Conservation (phyloP, 1,140 invertebrate genomes). For the Halictus rubicundus region DNA sequence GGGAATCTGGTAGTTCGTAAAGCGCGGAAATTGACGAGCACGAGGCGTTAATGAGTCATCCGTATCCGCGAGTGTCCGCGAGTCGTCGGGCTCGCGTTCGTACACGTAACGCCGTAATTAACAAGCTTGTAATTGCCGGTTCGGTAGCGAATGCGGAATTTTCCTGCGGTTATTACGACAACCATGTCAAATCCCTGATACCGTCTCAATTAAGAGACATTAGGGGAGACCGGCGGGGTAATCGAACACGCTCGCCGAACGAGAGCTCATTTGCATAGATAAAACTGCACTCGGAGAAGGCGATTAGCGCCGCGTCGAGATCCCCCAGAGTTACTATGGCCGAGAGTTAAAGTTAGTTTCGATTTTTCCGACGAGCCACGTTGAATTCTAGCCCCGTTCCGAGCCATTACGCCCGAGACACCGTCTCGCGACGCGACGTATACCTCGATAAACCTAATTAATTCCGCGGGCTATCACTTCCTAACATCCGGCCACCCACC, state of each 20-base stretch:
- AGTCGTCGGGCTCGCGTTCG: constrained; percentile 1
- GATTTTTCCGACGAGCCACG: not conserved
- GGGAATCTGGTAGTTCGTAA: constrained; percentile 52
- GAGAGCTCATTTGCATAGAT: constrained; percentile 8
- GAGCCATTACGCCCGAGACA: not conserved
- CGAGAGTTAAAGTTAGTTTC: not conserved
- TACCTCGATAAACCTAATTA: constrained; percentile 5
- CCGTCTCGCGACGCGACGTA: not conserved
- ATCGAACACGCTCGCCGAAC: not conserved
- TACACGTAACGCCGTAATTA: constrained; percentile 42
- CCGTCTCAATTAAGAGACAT: constrained; percentile 44
- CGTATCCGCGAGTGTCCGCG: constrained; percentile 17
- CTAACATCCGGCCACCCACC: constrained; percentile 36
- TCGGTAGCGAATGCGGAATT: constrained; percentile 26
- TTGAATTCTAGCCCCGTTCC: not conserved
- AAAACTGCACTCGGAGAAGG: not conserved
- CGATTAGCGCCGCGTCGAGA: not conserved
- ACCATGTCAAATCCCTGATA: constrained; percentile 10
- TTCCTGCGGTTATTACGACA: constrained; percentile 22
- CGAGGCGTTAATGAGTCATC: constrained; percentile 61
- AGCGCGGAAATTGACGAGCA: constrained; percentile 53
- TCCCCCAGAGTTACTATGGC: no score
- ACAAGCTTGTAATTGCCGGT: constrained; percentile 37
- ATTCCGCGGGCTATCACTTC: constrained; percentile 1
- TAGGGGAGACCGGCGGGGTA: not conserved